Conservation (phyloP, 2,113 vertebrate species). For the Rhynchopsitta pachyrhyncha region DNA sequence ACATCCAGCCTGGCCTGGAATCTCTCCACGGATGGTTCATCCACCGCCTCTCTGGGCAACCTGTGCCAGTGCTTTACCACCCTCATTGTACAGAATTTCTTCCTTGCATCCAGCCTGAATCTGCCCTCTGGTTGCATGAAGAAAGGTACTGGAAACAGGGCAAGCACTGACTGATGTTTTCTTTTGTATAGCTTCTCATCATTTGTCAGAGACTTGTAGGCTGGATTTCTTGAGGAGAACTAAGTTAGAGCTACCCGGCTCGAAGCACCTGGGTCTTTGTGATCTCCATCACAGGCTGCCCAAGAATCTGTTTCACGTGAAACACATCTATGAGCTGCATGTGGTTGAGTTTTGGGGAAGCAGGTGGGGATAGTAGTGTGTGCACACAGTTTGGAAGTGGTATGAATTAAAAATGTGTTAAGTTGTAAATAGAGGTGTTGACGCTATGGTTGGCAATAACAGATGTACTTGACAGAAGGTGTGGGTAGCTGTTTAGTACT, state of each 20-base stretch:
- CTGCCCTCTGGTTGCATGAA: background rate
- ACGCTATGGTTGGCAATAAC: constrained; percentile 50
- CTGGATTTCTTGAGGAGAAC: background rate
- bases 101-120: background rate
- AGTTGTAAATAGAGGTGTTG: constrained; percentile 74
- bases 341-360: background rate
- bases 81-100: background rate
- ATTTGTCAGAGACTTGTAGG: background rate
- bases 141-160: background rate
- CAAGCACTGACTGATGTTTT: background rate
- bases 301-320: background rate
- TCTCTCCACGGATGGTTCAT: background rate
- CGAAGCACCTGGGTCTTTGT: background rate
- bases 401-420: constrained; percentile 68
- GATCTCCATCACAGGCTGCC: background rate
- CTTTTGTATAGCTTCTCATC: background rate
- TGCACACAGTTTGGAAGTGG: constrained; percentile 51
- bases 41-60: background rate
- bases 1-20: background rate
- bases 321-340: background rate
- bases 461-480: constrained; percentile 74
- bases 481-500: constrained; percentile 44
- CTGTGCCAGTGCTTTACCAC: background rate
- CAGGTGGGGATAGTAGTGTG: constrained; percentile 26
- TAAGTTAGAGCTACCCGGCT: background rate